Evolutionary conservation across 1,140 invertebrate species (phyloP), one percentile per base, ranked within the genome.

Genomic region (Zaprionus ornatus): DNA sequence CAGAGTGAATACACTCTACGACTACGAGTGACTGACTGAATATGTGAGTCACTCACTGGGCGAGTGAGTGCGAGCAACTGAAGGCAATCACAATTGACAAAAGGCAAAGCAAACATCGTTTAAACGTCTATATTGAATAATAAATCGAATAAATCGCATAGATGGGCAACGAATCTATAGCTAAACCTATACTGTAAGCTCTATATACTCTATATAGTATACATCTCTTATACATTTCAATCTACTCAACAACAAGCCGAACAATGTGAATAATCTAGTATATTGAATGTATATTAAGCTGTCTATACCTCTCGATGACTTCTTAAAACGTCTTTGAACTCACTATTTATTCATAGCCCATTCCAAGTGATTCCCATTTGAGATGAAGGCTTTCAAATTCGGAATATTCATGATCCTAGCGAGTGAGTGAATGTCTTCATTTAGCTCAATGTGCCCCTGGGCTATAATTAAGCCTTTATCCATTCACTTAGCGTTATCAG

Each of bases 21-120:
- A 40, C 37, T 40, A 42, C 37, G 45, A 61, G 57, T 72, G 35
- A 37, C 9, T 55, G 71, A 35, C 48, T 32, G 50, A 15, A 21
- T 69, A 61, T 84, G 62, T 79, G 40, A 17, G n/a, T n/a, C 37
- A 15, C 15, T 45, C 40, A 17, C 7, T 65, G 73, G 78, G 64
- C 79, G 42, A 40, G 15, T 48, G 17, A 48, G 19, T 35, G 69
- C 74, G 45, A 48, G 45, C 3, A 17, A 48, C 48, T 35, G 7
- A 48, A 17, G 9, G 45, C 45, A 48, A 17, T n/a, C n/a, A 19
- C 17, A 48, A 9, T n/a, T 10, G 45, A 19, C 17, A 48, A 9
- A 12, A 19, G n/a, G 45, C 45, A 17, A 48, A 21, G 45, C 45
- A 48, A 48, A 48, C 3, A 48, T 48, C 45, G n/a, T 15, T 40